These are phyloP conservation scores for Hirtodrosophila histrioides DNA, from an alignment of 2,888 invertebrate species.

Conservation along the genomic window DNA sequence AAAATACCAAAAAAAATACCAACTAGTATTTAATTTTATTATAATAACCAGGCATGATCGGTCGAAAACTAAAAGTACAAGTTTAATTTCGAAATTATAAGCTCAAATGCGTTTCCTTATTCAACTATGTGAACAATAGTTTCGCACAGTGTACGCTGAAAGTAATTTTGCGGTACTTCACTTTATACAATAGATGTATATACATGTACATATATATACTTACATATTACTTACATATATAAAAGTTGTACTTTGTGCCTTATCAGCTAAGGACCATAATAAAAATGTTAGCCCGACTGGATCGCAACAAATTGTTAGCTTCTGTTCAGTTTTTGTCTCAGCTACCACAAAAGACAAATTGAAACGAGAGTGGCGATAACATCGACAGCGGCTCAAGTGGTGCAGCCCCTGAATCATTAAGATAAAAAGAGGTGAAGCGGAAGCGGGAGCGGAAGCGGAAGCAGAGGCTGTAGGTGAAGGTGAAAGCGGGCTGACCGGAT, in stretches of 20 bases:
- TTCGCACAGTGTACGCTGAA: constrained; percentile 24
- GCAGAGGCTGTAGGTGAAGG: too few species aligned
- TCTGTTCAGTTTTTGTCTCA: neutral
- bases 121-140: neutral
- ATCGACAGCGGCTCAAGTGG: constrained; percentile 27
- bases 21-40: too few species aligned
- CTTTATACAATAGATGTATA: neutral
- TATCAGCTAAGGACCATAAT: constrained; percentile 39
- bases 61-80: too few species aligned
- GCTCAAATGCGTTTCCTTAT: neutral
- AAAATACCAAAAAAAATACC: too few species aligned
- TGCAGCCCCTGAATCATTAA: constrained; percentile 33
- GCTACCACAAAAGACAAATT: constrained; percentile 49
- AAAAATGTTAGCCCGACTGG: constrained; percentile 37
- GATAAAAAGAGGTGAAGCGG: constrained; percentile 24
- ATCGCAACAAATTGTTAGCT: constrained; percentile 33
- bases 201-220: neutral
- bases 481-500: constrained; percentile 46
- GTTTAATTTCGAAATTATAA: neutral
- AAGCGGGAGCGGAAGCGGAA: too few species aligned
- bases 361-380: constrained; percentile 48
- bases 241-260: constrained; percentile 13
- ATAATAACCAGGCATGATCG: too few species aligned
- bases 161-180: constrained; percentile 13
- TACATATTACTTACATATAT: too few species aligned